These are phyloP conservation scores for Drosophila quadrilineata DNA, from an alignment of 1,140 invertebrate genomes.

Conservation along the genomic window DNA sequence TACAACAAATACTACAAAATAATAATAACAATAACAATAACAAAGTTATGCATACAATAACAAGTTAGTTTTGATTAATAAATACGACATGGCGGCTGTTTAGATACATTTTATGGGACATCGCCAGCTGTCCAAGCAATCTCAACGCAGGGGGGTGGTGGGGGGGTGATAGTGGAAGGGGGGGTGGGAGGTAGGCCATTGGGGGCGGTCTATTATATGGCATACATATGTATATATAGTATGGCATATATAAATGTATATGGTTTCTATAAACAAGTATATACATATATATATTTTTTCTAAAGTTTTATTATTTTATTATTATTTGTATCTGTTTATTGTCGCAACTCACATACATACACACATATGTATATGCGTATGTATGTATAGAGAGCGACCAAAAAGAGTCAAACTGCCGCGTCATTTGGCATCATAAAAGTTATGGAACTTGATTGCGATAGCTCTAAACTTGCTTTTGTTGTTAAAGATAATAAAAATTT, in stretches of 20 bases:
- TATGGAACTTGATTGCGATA: conserved; percentile 28
- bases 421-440: conserved; percentile 41
- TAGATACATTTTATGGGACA: conserved; percentile 53
- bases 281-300: conserved; percentile 36
- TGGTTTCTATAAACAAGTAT: conserved; percentile 53
- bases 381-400: not conserved
- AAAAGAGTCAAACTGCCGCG: conserved; percentile 38
- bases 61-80: conserved; percentile 76
- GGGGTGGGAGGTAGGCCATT: not conserved
- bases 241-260: conserved; percentile 1
- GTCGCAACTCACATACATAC: conserved; percentile 16
- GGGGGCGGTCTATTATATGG: conserved; percentile 51
- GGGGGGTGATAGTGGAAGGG: not conserved
- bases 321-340: conserved; percentile 52
- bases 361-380: too few species aligned
- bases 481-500: conserved; percentile 27
- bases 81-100: conserved; percentile 44
- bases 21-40: conserved; percentile 22
- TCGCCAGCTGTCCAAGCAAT: conserved; percentile 14
- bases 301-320: conserved; percentile 67
- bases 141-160: not conserved
- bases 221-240: conserved; percentile 10
- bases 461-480: conserved; percentile 34
- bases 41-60: conserved; percentile 42
- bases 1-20: conserved; percentile 22